Evolutionary conservation across 2,888 invertebrate species (phyloP).

Genomic region (Epiperipatus broadwayi): DNA sequence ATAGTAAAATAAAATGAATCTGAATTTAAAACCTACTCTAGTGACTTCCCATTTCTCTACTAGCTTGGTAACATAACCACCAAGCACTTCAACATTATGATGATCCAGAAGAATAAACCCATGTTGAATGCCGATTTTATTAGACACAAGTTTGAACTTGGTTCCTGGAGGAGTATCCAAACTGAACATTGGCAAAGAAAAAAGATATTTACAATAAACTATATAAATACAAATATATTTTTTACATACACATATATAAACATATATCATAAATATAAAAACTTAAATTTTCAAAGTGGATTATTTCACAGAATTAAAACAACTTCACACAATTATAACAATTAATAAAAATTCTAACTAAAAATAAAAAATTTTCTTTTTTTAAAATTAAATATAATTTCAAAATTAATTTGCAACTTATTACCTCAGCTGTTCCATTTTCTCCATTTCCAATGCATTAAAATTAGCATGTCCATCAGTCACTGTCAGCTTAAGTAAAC

Average conservation of each 20-base stretch:
- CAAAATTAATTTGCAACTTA: slow-evolving; percentile 12
- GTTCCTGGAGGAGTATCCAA: slow-evolving; percentile 74
- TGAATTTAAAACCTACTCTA: slow-evolving; percentile 24
- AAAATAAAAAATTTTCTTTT: background rate
- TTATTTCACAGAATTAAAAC: no score
- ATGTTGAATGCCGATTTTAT: slow-evolving; percentile 41
- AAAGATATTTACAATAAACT: no score
- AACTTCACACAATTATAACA: no score
- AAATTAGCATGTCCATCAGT: slow-evolving; percentile 63
- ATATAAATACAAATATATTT: no score
- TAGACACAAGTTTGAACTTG: slow-evolving; percentile 42
- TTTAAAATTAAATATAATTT: slow-evolving; percentile 4
- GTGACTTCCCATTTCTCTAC: slow-evolving; percentile 72
- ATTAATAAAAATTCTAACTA: background rate
- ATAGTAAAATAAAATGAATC: no score
- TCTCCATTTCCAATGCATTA: slow-evolving; percentile 55
- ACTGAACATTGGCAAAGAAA: slow-evolving; percentile 31
- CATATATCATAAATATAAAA: no score
- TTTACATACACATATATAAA: slow-evolving; percentile 11
- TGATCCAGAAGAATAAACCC: slow-evolving; percentile 40
- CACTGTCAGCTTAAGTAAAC: slow-evolving; percentile 59
- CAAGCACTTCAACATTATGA: slow-evolving; percentile 47
- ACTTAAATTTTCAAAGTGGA: no score
- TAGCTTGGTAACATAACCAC: slow-evolving; percentile 61
- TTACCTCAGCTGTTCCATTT: slow-evolving; percentile 42